phyloP scores from a whole-genome alignment of 2,113 vertebrate species.

The Heterotilapia buettikoferi region DNA sequence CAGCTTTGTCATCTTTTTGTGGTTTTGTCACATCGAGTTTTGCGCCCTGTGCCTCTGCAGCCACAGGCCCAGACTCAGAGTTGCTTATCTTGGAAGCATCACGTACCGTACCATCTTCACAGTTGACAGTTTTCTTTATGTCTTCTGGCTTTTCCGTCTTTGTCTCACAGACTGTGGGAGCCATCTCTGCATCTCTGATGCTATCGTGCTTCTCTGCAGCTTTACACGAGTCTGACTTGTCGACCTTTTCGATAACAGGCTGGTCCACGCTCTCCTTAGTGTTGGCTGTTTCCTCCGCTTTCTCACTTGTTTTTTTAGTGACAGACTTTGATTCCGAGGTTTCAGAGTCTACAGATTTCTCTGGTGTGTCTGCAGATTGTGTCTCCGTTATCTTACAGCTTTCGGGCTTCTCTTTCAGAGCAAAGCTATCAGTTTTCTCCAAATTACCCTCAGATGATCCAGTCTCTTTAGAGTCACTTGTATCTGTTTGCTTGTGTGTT shows the following conservation, averaged over 20 bases:
- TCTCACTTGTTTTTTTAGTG: background rate
- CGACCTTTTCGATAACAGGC: background rate
- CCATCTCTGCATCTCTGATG: background rate
- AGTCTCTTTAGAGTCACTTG: background rate
- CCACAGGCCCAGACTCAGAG: background rate
- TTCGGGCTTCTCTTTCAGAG: background rate
- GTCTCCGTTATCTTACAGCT: background rate
- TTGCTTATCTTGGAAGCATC: background rate
- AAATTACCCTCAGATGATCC: background rate
- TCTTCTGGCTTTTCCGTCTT: background rate
- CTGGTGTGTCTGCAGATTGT: background rate
- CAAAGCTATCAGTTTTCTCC: background rate
- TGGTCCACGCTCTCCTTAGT: background rate
- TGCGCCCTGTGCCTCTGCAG: background rate
- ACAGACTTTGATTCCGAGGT: fast-evolving
- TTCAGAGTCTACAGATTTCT: background rate
- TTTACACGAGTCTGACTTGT: background rate
- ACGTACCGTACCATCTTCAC: background rate
- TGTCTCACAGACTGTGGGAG: background rate
- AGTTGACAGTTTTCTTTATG: background rate
- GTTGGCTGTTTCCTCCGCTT: background rate
- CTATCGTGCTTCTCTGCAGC: background rate
- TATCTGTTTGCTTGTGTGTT: background rate
- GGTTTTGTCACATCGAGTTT: background rate
- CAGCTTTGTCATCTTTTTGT: background rate